Conservation (phyloP, 2,113 vertebrate species). For the Oxygymnocypris stewartii region DNA sequence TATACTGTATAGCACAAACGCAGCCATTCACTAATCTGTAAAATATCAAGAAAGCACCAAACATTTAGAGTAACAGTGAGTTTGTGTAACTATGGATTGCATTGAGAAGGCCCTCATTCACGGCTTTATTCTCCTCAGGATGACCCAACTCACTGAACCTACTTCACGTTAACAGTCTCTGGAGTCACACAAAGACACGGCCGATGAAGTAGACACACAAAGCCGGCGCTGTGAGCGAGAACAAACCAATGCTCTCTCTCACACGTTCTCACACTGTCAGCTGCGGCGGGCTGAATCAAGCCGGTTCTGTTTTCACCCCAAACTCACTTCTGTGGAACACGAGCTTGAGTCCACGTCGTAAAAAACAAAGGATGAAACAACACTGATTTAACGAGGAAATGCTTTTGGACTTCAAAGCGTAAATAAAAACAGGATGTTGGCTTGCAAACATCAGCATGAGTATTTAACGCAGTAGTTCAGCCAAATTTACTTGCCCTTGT, state of each 20-base stretch:
- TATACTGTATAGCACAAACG: not conserved
- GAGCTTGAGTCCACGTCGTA: not conserved
- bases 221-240: constrained; percentile 71
- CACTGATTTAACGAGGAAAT: not conserved
- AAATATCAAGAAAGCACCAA: not conserved
- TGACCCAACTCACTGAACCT: constrained; percentile 64
- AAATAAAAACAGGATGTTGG: constrained; percentile 34
- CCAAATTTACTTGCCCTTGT: not conserved
- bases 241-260: constrained; percentile 74
- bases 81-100: not conserved
- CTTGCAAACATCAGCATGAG: not conserved
- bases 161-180: constrained; percentile 67
- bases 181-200: constrained; percentile 71
- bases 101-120: constrained; percentile 52
- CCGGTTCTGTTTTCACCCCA: not conserved
- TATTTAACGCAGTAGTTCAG: not conserved
- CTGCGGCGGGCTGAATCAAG: constrained; percentile 5
- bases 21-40: not conserved
- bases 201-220: constrained; percentile 74
- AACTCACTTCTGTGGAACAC: not conserved
- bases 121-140: constrained; percentile 61
- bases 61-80: not conserved
- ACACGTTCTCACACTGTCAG: constrained; percentile 68
- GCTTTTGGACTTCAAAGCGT: not conserved
- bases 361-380: not conserved